phyloP scores from a whole-genome alignment of 2,888 invertebrate genomes.

The Antheraea yamamai region DNA sequence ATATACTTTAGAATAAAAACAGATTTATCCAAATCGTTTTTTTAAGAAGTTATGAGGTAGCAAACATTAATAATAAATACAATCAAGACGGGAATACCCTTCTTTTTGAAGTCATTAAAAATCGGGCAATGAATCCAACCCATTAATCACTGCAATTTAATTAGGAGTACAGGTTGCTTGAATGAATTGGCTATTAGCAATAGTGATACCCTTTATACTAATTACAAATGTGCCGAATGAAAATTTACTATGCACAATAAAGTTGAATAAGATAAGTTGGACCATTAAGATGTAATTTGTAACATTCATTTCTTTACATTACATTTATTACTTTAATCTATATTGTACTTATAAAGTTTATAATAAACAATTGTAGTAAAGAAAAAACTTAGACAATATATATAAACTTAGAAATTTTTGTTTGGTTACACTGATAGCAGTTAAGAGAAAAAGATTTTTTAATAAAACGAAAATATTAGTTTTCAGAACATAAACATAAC shows the following conservation, averaged over 20 bases:
- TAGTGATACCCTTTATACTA: background rate
- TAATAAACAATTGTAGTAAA: background rate
- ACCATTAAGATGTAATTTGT: background rate
- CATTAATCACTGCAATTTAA: background rate
- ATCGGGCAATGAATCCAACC: too few relatives aligned
- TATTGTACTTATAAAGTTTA: background rate
- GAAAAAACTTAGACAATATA: background rate
- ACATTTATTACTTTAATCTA: background rate
- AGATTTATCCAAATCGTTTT: too few relatives aligned
- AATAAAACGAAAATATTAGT: background rate
- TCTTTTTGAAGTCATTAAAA: too few relatives aligned
- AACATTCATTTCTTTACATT: background rate
- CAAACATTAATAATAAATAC: too few relatives aligned
- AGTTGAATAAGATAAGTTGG: background rate
- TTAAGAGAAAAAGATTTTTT: background rate
- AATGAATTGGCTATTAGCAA: background rate
- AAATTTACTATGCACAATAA: background rate
- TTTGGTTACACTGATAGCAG: background rate
- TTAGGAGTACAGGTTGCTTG: background rate
- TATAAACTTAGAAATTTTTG: background rate
- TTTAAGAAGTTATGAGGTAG: too few relatives aligned
- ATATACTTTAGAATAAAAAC: too few relatives aligned
- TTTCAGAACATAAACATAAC: background rate
- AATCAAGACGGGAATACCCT: too few relatives aligned
- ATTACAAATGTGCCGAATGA: background rate